Conservation (phyloP, 2,797 vertebrate species). For the Hypotaenidia okinawae region DNA sequence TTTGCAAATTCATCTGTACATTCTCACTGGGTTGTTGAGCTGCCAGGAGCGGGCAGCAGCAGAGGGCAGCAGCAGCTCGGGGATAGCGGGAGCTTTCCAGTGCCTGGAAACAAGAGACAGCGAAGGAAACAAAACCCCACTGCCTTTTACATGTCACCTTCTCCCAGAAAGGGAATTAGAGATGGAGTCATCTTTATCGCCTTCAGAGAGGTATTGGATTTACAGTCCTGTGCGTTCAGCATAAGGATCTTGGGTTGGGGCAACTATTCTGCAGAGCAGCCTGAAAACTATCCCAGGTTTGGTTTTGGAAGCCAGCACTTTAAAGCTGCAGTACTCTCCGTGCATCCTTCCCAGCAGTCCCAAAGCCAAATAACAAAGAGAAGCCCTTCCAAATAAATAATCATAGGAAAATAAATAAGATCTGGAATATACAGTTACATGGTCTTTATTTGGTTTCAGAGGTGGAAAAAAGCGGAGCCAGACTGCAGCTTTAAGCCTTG, state of each 20-base stretch:
- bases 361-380: slow-evolving; percentile 51
- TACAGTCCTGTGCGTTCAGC: slow-evolving; percentile 12
- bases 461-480: slow-evolving; percentile 50
- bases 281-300: slow-evolving; percentile 5
- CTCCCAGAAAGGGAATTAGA: not conserved
- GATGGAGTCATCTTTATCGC: slow-evolving; percentile 48
- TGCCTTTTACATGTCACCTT: not conserved
- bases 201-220: slow-evolving; percentile 10
- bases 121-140: slow-evolving; percentile 42
- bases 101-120: slow-evolving; percentile 19
- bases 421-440: slow-evolving; percentile 53
- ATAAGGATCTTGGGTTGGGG: not conserved
- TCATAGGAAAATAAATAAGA: slow-evolving; percentile 60
- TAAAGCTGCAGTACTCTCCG: slow-evolving; percentile 67
- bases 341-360: slow-evolving; percentile 50
- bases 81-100: not conserved
- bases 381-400: slow-evolving; percentile 71
- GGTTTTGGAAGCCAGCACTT: slow-evolving; percentile 13
- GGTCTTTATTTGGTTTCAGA: slow-evolving; percentile 73
- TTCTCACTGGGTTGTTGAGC: not conserved
- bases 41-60: not conserved
- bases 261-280: not conserved
- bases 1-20: slow-evolving; percentile 52
- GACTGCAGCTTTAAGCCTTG: slow-evolving; percentile 65
- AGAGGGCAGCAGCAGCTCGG: slow-evolving; percentile 58